A percentile compares a stretch with the other conserved stretches of the same genome.
Evolutionary conservation across 2,888 invertebrate genomes (phyloP).

Genomic region (Synergus itoensis): DNA sequence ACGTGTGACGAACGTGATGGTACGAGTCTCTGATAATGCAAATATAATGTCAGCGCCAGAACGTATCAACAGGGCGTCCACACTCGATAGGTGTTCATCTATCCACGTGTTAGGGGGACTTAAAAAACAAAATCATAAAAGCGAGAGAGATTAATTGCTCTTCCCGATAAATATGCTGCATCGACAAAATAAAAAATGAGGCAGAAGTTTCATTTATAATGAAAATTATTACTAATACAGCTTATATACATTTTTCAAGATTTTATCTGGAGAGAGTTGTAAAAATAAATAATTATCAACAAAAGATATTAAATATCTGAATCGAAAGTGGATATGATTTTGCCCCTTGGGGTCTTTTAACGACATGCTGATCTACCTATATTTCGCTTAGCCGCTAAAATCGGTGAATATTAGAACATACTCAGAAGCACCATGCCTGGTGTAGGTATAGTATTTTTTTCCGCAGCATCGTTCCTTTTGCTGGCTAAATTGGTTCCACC

Average conservation of each 20-base stretch:
- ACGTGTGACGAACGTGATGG: conserved; percentile 48
- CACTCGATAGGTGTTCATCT: conserved; percentile 43
- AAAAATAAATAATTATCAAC: too few relatives aligned
- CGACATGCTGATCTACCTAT: conserved; percentile 16
- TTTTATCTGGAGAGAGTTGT: too few relatives aligned
- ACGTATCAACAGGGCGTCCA: background rate
- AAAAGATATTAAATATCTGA: too few relatives aligned
- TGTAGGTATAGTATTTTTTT: conserved; percentile 68
- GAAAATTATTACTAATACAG: background rate
- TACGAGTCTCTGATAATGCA: conserved; percentile 54
- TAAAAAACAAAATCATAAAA: background rate
- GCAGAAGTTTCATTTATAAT: background rate
- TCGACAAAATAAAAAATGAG: background rate
- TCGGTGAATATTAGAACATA: conserved; percentile 44
- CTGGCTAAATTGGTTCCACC: conserved; percentile 72
- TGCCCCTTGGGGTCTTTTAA: background rate
- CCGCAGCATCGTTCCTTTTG: conserved; percentile 56
- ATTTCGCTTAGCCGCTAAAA: background rate
- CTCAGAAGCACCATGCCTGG: conserved; percentile 55
- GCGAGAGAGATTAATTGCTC: background rate
- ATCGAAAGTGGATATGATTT: conserved; percentile 13
- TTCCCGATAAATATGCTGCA: background rate
- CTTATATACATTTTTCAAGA: background rate
- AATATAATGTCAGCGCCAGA: conserved; percentile 49
- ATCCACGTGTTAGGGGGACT: conserved; percentile 39